Conservation (phyloP, 2,888 invertebrate genomes). For the Sinopyrophorus schimmeli region DNA sequence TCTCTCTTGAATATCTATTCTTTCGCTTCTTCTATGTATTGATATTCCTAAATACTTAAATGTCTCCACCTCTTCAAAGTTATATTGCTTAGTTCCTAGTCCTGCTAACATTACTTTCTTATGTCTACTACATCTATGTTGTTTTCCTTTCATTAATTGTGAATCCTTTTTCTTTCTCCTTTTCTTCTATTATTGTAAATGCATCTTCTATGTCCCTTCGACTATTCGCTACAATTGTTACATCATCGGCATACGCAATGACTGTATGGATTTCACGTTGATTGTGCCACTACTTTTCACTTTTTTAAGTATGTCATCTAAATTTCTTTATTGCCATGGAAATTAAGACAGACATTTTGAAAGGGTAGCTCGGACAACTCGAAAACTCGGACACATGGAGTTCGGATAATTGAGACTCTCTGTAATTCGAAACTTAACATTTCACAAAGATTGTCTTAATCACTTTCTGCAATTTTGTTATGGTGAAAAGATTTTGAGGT, state of each 20-base stretch:
- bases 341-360: too few relatives aligned
- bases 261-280: conserved; percentile 9
- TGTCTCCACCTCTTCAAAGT: conserved; percentile 8
- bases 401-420: too few relatives aligned
- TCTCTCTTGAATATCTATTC: conserved; percentile 2
- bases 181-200: conserved; percentile 8
- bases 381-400: too few relatives aligned
- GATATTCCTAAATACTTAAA: conserved; percentile 4
- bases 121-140: conserved; percentile 3
- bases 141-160: conserved; percentile 3
- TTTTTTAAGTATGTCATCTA: conserved; percentile 4
- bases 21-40: conserved; percentile 3
- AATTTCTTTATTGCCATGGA: too few relatives aligned
- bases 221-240: conserved; percentile 5
- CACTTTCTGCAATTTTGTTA: too few relatives aligned
- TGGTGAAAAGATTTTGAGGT: too few relatives aligned
- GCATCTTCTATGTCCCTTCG: conserved; percentile 5
- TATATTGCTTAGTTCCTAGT: conserved; percentile 2
- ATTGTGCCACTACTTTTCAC: conserved; percentile 8
- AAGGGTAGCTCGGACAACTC: too few relatives aligned
- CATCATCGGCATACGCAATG: not conserved
- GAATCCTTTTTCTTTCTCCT: conserved; percentile 1
- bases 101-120: conserved; percentile 1
- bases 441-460: too few relatives aligned
- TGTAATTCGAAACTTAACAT: too few relatives aligned